A percentile compares a stretch with the other conserved stretches of the same genome.
These are phyloP conservation scores for Drosophila sulfurigaster DNA, from an alignment of 1,140 invertebrate species.

Conservation along the genomic window DNA sequence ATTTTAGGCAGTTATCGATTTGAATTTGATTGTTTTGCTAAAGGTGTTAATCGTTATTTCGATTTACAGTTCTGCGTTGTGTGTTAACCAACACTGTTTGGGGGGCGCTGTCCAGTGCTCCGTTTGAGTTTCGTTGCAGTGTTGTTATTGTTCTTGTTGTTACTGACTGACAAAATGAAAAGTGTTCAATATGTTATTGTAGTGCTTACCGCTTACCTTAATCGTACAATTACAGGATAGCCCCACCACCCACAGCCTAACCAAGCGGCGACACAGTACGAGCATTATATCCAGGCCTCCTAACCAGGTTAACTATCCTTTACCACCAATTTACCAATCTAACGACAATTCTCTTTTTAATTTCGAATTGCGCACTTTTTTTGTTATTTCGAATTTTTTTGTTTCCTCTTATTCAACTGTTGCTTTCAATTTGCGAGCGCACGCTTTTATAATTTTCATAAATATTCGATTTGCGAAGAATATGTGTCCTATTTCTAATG, in stretches of 20 bases:
- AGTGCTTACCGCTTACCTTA: slow-evolving; percentile 58
- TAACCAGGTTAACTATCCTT: slow-evolving; percentile 82
- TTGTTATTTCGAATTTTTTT: slow-evolving; percentile 19
- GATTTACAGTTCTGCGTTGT: slow-evolving; percentile 39
- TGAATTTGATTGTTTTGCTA: slow-evolving; percentile 24
- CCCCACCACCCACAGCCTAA: slow-evolving; percentile 87
- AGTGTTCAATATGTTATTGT: slow-evolving; percentile 25
- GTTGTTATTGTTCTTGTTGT: slow-evolving; percentile 5
- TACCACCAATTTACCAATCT: slow-evolving; percentile 51
- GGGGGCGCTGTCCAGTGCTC: background rate
- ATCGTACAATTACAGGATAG: slow-evolving; percentile 85
- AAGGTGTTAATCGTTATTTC: slow-evolving; percentile 30
- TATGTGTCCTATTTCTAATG: slow-evolving; percentile 53
- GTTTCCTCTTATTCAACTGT: slow-evolving; percentile 25
- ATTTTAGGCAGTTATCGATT: background rate
- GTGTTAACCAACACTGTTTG: slow-evolving; percentile 23
- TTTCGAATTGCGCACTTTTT: slow-evolving; percentile 51
- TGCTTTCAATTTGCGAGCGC: slow-evolving; percentile 26
- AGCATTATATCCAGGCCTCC: slow-evolving; percentile 87
- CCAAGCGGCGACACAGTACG: slow-evolving; percentile 90
- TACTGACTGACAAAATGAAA: slow-evolving; percentile 2
- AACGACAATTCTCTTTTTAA: slow-evolving; percentile 26
- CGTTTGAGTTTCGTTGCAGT: slow-evolving; percentile 18
- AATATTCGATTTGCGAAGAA: slow-evolving; percentile 21
- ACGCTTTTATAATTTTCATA: slow-evolving; percentile 36